phyloP scores from a whole-genome alignment of 2,113 vertebrate species.

The Atractosteus spatula region DNA sequence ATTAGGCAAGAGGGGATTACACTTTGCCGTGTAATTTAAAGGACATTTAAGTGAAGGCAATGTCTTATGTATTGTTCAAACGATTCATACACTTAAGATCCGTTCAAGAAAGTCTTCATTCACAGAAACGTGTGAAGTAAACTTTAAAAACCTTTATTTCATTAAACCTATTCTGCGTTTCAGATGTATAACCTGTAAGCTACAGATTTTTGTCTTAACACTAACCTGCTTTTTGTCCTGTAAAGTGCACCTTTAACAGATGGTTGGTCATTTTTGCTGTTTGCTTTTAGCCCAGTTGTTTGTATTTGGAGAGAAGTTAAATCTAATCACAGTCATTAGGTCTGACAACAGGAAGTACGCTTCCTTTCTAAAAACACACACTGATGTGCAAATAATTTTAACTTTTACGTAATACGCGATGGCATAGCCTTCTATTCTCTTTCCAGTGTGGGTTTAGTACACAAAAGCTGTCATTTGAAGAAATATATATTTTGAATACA shows the following conservation, averaged over 20 bases:
- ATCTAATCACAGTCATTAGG: constrained; percentile 21
- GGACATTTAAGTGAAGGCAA: too few relatives aligned
- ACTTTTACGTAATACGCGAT: constrained; percentile 9
- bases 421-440: background rate
- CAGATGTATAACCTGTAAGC: too few relatives aligned
- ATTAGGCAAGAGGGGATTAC: too few relatives aligned
- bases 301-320: constrained; percentile 17
- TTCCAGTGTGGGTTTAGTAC: background rate
- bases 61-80: too few relatives aligned
- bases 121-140: too few relatives aligned
- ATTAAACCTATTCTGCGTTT: too few relatives aligned
- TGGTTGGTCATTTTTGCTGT: constrained; percentile 22
- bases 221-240: constrained; percentile 18
- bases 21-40: too few relatives aligned
- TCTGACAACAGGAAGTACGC: constrained; percentile 15
- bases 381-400: constrained; percentile 18
- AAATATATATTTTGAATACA: background rate
- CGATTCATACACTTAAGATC: too few relatives aligned
- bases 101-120: too few relatives aligned
- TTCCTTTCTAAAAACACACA: constrained; percentile 10
- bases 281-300: constrained; percentile 14
- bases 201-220: too few relatives aligned
- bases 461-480: constrained; percentile 5
- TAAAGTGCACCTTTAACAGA: constrained; percentile 26
- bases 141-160: too few relatives aligned